These are phyloP conservation scores for Erebia epiphron DNA, from an alignment of 2,888 invertebrate species.

Conservation along the genomic window DNA sequence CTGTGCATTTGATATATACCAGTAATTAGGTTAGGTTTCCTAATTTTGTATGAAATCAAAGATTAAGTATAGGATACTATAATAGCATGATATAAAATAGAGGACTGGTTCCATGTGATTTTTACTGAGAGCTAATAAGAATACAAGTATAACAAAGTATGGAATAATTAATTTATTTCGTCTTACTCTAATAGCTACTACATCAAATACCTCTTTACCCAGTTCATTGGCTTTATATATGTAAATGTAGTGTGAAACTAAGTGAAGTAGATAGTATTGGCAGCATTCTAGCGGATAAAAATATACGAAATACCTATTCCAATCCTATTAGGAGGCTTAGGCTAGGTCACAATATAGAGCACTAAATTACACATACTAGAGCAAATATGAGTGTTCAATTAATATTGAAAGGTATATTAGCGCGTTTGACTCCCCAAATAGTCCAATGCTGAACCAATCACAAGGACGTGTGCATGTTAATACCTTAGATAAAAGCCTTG, in stretches of 20 bases:
- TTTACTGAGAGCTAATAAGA: no score
- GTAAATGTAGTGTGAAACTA: slow-evolving; percentile 19
- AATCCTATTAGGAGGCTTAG: slow-evolving; percentile 40
- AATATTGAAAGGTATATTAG: slow-evolving; percentile 50
- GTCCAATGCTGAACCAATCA: slow-evolving; percentile 65
- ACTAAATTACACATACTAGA: slow-evolving; percentile 17
- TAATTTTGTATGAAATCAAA: no score
- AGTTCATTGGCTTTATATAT: slow-evolving; percentile 10
- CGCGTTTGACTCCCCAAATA: slow-evolving; percentile 54
- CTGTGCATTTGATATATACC: no score
- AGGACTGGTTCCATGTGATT: no score
- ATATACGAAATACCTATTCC: slow-evolving; percentile 30
- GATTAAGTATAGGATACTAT: no score
- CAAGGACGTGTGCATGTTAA: slow-evolving; percentile 64
- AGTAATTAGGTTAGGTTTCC: no score
- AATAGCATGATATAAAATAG: no score
- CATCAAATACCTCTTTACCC: neutral
- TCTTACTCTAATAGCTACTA: neutral
- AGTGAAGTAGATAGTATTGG: slow-evolving; percentile 22
- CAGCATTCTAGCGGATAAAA: slow-evolving; percentile 26
- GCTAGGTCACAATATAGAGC: slow-evolving; percentile 17
- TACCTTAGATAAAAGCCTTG: slow-evolving; percentile 14
- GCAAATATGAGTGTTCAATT: slow-evolving; percentile 42
- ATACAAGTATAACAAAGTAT: no score
- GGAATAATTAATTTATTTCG: no score